Evolutionary conservation across 2,888 invertebrate species (phyloP).

Genomic region (Pteria penguin): DNA sequence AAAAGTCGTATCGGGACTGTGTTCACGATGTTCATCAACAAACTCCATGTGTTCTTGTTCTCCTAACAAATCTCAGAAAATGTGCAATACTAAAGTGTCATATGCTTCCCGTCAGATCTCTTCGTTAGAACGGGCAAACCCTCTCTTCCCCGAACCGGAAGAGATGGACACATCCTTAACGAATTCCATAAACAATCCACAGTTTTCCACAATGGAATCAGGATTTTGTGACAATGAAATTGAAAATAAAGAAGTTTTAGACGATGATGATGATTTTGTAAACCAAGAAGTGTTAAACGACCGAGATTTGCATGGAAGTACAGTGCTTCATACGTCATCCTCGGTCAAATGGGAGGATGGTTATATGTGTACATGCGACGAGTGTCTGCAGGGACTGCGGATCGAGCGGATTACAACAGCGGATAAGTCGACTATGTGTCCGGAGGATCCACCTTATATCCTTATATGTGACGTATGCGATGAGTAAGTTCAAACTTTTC

Average conservation of each 20-base stretch:
- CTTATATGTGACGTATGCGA: conserved; percentile 46
- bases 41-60: neutral
- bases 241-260: conserved; percentile 17
- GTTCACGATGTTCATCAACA: conserved; percentile 1
- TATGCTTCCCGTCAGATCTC: neutral
- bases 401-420: conserved; percentile 35
- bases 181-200: neutral
- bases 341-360: conserved; percentile 16
- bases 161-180: neutral
- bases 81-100: neutral
- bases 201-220: conserved; percentile 2
- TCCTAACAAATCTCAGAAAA: neutral
- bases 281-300: neutral
- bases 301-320: neutral
- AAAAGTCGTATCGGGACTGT: neutral
- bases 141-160: neutral
- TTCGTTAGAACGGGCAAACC: neutral
- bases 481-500: too few species aligned
- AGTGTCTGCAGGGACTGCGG: conserved; percentile 33
- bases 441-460: conserved; percentile 43
- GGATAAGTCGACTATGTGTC: conserved; percentile 44
- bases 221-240: conserved; percentile 11
- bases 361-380: conserved; percentile 34
- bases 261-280: conserved; percentile 6
- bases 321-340: conserved; percentile 2